Base-by-base conservation (phyloP, 2,797 vertebrate species). In the Lycodopsis pacificus region DNA sequence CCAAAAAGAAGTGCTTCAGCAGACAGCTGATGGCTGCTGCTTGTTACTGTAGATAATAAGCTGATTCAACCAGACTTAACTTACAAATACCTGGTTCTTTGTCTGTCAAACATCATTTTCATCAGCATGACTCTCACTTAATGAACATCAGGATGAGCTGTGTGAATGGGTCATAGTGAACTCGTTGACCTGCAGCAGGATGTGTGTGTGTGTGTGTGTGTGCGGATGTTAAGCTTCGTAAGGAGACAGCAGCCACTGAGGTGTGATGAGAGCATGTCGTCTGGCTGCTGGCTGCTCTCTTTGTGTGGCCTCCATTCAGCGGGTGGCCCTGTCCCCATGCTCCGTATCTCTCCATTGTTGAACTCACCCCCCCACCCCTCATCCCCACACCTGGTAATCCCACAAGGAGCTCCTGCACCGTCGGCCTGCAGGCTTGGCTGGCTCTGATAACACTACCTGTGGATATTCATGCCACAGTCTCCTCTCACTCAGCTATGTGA, bases 391-490 rank as follows among this genome's bases (percentile, higher is more conserved):
- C 54, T 9, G 27, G 27, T 57, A 57, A 57, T 57, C 69, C 79
- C 71, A 48, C 65, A 77, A 57, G 75, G 70, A 83, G 66, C 79
- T 59, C 14, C 42, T 25, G n/a, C 64, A 11, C 63, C 8, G 36
- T 65, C 58, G 25, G 77, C 78, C 76, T 59, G 44, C 61, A 72
- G 79, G 76, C 86, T 77, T 15, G 65, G 63, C 73, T 63, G 48
- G 56, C 76, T 81, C 57, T 73, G 78, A 87, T 88, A 90, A 71
- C 54, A 22, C 82, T 77, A 88, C 84, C 80, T 81, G 83, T 83
- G 81, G 86, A 86, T 84, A 58, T 77, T 88, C 69, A 62, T 6
- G 53, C 72, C 30, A 51, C 71, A 76, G 83, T 88, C 73, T 73
- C 65, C 76, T 81, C 81, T 76, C 86, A 82, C 82, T 79, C 40